phyloP scores from a whole-genome alignment of 2,797 vertebrate species.

The Erithacus rubecula region DNA sequence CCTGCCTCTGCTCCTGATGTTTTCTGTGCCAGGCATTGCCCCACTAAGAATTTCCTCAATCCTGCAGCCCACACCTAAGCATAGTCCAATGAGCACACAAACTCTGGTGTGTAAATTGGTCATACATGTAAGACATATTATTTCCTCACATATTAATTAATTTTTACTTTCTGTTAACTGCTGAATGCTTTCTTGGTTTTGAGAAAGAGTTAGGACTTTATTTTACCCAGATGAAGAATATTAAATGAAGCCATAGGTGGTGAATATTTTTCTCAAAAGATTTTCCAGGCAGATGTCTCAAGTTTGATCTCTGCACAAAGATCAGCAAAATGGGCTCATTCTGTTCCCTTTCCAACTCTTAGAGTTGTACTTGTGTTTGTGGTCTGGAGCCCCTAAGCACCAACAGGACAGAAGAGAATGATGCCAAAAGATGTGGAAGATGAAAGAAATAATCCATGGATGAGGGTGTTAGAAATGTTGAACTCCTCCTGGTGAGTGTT shows the following conservation, averaged over 20 bases:
- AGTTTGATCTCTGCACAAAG: not conserved
- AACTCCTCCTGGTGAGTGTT: not conserved
- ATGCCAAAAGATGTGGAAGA: not conserved
- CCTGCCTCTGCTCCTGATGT: not conserved
- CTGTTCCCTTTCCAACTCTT: not conserved
- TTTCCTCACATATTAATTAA: not conserved
- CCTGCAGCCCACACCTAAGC: not conserved
- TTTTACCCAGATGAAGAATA: not conserved
- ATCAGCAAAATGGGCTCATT: not conserved
- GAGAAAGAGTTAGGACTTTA: not conserved
- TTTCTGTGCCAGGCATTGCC: not conserved
- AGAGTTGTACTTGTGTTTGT: not conserved
- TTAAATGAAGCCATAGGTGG: not conserved
- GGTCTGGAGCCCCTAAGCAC: not conserved
- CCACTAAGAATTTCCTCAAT: not conserved
- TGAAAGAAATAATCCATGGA: not conserved
- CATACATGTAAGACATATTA: not conserved
- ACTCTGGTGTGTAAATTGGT: not conserved
- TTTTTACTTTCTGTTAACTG: not conserved
- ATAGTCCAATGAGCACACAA: not conserved
- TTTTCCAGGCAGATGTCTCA: not conserved
- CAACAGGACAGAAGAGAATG: not conserved
- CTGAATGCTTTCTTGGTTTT: not conserved
- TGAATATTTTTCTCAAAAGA: not conserved
- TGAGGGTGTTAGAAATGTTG: not conserved